Base-by-base conservation (phyloP, 2,888 invertebrate species). In the Xiphydria camelus region DNA sequence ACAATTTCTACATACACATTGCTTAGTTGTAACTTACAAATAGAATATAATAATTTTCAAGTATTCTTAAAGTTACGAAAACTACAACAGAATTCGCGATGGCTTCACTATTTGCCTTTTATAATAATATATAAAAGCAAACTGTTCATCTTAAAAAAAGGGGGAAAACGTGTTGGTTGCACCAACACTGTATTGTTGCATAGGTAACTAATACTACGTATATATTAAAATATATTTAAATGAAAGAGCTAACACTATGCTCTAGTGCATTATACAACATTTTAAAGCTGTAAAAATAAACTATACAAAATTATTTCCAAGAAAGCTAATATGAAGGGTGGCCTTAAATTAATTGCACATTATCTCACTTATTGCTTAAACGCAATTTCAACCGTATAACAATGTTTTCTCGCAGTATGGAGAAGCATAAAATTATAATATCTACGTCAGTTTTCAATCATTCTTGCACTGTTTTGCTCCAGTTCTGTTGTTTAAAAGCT, bases 1-100 rank as follows among this genome's bases (percentile, higher is more conserved):
- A 51, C 51, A 51, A 45, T 48, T 51, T 48, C 34, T 45, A 36
- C 37, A 51, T 51, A 48, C 48, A 51, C 45, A 51, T 48, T 41
- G 39, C 47, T 44, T 35, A 41, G 42, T 48, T 51, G 48, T 45
- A 51, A 29, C 12, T 10, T 12, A 29, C 12, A 7, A 29, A 14
- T 29, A 29, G 12, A 14, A 29, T 29, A 29, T 14, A 29, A 29
- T 14, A 7, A 29, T 29, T 14, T 29, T 12, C 14, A 29, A 14
- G 29, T 29, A 14, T 14, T 29, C 29, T 29, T 10, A 7, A 14
- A 14, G 29, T 29, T 29, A 12, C 14, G 29, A 29, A 10, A 29
- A 29, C 12, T 4, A 29, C 6, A 29, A 29, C 12, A 6, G 29
- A 29, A 5, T 29, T 14, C 4, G 10, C 10, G 10, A 10, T 26